Base-by-base conservation (phyloP, 2,113 vertebrate genomes). In the Fregetta grallaria region DNA sequence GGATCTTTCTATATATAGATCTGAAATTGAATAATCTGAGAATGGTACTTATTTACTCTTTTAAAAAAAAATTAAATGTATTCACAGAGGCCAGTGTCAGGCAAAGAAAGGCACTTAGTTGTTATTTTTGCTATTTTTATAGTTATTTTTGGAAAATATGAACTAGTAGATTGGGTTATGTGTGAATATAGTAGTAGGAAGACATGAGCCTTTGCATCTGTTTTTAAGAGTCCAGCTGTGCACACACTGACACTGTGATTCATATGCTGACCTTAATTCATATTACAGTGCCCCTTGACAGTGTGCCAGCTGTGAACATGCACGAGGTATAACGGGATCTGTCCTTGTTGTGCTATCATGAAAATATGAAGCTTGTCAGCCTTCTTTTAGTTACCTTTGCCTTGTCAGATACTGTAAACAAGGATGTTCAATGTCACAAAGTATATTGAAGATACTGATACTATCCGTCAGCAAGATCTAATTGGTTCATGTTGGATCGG, bases 201-300 rank as follows among this genome's bases (percentile, higher is more conserved):
- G 50, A 55, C 1, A 3, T 13, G 70, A 90, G 16, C 53, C 62
- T 94, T 91, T 84, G 44, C 70, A 47, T 78, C 56, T 89, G 52
- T 73, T 86, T 83, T 88, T 61, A 67, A 81, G 73, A 81, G 71
- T 91, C 81, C 84, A 91, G 62, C 94, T 90, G 80, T 85, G 84
- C 49, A 10, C 50, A 59, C 58, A 36, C 22, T 73, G 91, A 91
- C 84, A 62, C 29, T 29, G 65, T 94, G 87, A 83, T 92, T 85
- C 84, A 73, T 88, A 50, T 73, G 47, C 80, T 94, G 91, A 96
- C 91, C 91, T 95, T 94, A 95, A 95, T 94, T 92, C 74, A 49
- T 76, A 86, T 63, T 95, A 90, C 92, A 90, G 58, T 91, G 86
- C 74, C 80, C 92, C 77, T 91, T 96, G 86, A 94, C 49, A 59